phyloP scores from a whole-genome alignment of 2,888 invertebrate species.

The Zele albiditarsus region DNA sequence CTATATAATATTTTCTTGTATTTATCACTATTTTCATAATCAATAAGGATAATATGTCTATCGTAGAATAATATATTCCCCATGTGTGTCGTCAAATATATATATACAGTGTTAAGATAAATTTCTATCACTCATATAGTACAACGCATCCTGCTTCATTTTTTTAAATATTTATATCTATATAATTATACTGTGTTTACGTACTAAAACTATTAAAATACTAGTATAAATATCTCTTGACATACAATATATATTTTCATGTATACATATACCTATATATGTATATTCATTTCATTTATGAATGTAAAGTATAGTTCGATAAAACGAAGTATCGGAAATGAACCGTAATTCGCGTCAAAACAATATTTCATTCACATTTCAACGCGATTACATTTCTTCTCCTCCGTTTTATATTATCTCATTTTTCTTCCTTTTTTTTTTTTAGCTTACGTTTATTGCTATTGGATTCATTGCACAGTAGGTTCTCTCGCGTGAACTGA shows the following conservation, averaged over 20 bases:
- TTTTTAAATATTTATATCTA: slow-evolving; percentile 51
- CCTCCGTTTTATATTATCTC: slow-evolving; percentile 33
- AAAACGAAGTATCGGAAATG: slow-evolving; percentile 58
- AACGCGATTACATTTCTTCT: slow-evolving; percentile 20
- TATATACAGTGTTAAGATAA: slow-evolving; percentile 65
- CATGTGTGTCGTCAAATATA: slow-evolving; percentile 57
- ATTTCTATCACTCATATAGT: slow-evolving; percentile 50
- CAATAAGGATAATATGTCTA: slow-evolving; percentile 57
- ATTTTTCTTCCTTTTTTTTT: slow-evolving; percentile 30
- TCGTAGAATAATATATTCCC: slow-evolving; percentile 64
- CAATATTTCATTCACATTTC: slow-evolving; percentile 4
- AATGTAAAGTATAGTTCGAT: slow-evolving; percentile 62
- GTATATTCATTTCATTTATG: slow-evolving; percentile 58
- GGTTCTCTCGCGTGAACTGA: slow-evolving; percentile 57
- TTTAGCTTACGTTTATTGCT: slow-evolving; percentile 65
- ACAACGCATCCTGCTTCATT: slow-evolving; percentile 44
- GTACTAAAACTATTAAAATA: slow-evolving; percentile 71
- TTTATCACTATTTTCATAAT: slow-evolving; percentile 62
- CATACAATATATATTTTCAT: slow-evolving; percentile 62
- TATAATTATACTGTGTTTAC: slow-evolving; percentile 60
- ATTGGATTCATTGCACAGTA: slow-evolving; percentile 71
- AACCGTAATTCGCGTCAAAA: slow-evolving; percentile 38
- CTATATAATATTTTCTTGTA: slow-evolving; percentile 37
- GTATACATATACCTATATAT: no score
- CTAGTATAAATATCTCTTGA: slow-evolving; percentile 72